phyloP scores from a whole-genome alignment of 2,113 vertebrate species.

The Pseudonaja textilis region DNA sequence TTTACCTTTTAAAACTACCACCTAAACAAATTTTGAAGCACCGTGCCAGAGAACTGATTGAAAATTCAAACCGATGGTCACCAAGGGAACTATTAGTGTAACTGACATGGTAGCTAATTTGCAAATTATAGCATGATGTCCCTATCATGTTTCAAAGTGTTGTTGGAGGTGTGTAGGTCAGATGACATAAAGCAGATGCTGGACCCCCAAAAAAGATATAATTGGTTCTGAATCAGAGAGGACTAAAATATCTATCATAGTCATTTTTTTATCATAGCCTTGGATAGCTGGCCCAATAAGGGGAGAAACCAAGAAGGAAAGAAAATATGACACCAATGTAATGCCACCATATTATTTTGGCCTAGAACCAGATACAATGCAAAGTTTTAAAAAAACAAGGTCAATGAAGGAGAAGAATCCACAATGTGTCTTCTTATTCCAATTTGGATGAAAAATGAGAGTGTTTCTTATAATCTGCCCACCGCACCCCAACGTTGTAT shows the following conservation, averaged over 20 bases:
- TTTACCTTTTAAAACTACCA: too few relatives aligned
- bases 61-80: slow-evolving; percentile 43
- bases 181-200: not conserved
- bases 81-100: slow-evolving; percentile 35
- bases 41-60: slow-evolving; percentile 16
- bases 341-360: too few relatives aligned
- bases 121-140: not conserved
- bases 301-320: too few relatives aligned
- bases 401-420: not conserved
- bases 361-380: not conserved
- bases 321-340: too few relatives aligned
- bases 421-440: not conserved
- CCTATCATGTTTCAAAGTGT: not conserved
- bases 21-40: slow-evolving; percentile 39
- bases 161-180: not conserved
- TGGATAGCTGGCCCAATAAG: not conserved
- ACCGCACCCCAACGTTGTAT: not conserved
- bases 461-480: not conserved
- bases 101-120: slow-evolving; percentile 27
- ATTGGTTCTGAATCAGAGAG: not conserved
- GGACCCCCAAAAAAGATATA: not conserved
- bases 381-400: not conserved
- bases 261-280: not conserved
- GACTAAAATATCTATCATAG: not conserved
- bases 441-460: not conserved